Conservation (phyloP, 2,113 vertebrate genomes). For the Grantiella picta region DNA sequence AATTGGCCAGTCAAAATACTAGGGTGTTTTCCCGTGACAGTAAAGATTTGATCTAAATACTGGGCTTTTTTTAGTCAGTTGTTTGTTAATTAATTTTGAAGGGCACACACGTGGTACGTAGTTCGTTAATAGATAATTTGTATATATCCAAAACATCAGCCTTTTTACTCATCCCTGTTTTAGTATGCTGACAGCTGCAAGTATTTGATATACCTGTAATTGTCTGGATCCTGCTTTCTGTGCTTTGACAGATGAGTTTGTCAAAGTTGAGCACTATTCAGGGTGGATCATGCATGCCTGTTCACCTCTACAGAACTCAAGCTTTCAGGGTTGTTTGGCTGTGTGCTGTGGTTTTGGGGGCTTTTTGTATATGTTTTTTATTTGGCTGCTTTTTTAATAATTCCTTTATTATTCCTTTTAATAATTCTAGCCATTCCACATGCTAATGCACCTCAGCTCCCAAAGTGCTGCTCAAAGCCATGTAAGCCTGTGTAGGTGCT, state of each 20-base stretch:
- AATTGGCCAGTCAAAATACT: background rate
- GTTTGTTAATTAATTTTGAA: background rate
- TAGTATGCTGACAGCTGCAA: background rate
- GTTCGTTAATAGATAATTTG: background rate
- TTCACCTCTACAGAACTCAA: background rate
- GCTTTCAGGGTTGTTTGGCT: background rate
- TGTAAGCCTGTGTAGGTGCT: background rate
- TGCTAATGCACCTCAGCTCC: background rate
- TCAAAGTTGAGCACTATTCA: background rate
- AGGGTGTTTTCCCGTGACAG: background rate
- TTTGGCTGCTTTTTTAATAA: background rate
- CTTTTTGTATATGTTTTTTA: background rate
- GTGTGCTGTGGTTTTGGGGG: background rate
- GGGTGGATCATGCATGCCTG: background rate
- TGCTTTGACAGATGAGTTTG: background rate
- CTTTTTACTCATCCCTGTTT: background rate
- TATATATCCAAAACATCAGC: background rate
- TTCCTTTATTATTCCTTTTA: background rate
- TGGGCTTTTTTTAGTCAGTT: background rate
- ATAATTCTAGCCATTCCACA: background rate
- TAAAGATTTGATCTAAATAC: background rate
- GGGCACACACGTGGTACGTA: background rate
- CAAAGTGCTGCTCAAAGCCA: background rate
- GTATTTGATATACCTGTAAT: background rate
- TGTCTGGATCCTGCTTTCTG: background rate